Evolutionary conservation across 1,140 invertebrate genomes (phyloP), one percentile per base, ranked within the genome.

Genomic region (Euwallacea fornicatus): DNA sequence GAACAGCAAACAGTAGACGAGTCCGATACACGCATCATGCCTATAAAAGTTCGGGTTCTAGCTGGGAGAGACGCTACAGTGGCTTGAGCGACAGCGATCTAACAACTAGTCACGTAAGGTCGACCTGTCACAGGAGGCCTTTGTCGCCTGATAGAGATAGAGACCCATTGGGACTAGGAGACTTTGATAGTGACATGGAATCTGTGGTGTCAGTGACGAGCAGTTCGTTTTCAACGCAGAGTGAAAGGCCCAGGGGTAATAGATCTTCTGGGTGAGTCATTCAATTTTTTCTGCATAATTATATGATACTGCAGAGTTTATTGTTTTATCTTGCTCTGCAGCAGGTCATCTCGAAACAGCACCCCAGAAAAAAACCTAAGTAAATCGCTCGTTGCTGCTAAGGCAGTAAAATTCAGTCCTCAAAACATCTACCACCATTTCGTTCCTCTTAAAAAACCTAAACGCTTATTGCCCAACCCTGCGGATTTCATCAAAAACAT

Each of bases 171-270:
- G 84, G 88, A 43, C 84, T 91, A 69, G 86, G 84, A 9, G 90
- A 91, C 79, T 88, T 89, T 72, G 93, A 95, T 82, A 94, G 92
- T 68, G 93, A 96, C 80, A 91, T 95, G 84, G 94, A 96, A 83
- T 94, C 92, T 76, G 91, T 94, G 66, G 91, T 87, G 55, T 93
- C 91, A 56, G 90, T 93, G 68, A 93, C 91, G 55, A 95, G 93
- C 78, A 95, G 93, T 86, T 92, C 93, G 78, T 95, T 95, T 83
- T 95, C 93, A 76, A 96, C 93, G 67, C 94, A 96, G 82, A 94
- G 93, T 75, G 94, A 96, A 84, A 84, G 93, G 76, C 92, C 92
- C 11, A 85, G 91, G 72, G 90, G 89, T 64, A 92, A 90, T 50
- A 85, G 87, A 76, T 84, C 83, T 13, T 13, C 44, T 7, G 60